Base-by-base conservation (phyloP, 2,113 vertebrate genomes). In the Anseranas semipalmata region DNA sequence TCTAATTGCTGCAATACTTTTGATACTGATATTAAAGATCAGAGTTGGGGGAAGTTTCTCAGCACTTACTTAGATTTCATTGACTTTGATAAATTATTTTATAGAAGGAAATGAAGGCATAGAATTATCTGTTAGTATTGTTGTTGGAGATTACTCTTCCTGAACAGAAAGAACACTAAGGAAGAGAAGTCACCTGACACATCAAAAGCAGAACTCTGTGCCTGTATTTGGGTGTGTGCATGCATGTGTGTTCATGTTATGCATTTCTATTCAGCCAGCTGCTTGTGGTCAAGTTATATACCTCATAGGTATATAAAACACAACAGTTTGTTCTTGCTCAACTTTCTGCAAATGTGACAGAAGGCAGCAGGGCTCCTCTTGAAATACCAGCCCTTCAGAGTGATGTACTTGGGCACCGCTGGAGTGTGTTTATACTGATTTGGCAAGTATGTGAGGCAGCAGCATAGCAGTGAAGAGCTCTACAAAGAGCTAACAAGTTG, bases 371-470 rank as follows among this genome's bases (percentile, higher is more conserved):
- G 12, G 58, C 71, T 79, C 66, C 94, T 87, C 94, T 96, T 48
- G 66, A 95, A 88, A 96, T 96, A 87, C 96, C 95, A 92, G 58
- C 58, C 83, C 70, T 93, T 22, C 70, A 48, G 48, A 77, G 66
- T 46, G 48, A 85, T 76, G 94, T 85, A 82, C 91, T 95, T 83
- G 63, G 92, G 74, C 84, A 78, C 77, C 20, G 1, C 79, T 93
- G 72, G 85, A 96, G 88, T 92, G 5, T 96, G 89, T 96, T 96
- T 95, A 45, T 5, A 48, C 94, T 96, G 95, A 94, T 97, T 96
- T 89, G 87, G 87, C 87, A 95, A 33, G 87, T 95, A 96, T 97
- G 95, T 48, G 59, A 85, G 80, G 95, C 92, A 94, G 92, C 90
- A 79, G 94, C 76, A 65, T 2, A 25, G 80, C 73, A 6, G 1